Conservation (phyloP, 2,888 invertebrate species). For the Lacanobia oleracea region DNA sequence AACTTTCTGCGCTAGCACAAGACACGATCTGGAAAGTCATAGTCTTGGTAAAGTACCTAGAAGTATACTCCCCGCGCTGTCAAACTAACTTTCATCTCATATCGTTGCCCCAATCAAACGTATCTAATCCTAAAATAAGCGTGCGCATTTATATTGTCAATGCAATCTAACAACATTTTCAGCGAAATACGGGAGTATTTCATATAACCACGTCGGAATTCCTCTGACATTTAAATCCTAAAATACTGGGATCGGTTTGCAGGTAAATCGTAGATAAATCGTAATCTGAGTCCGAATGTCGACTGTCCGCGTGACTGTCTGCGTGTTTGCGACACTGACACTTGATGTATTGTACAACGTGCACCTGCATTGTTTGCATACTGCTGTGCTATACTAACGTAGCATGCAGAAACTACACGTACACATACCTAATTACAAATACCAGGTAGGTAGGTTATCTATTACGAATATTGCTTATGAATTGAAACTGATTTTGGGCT, state of each 20-base stretch:
- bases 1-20: not conserved
- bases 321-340: constrained; percentile 13
- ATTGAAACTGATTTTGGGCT: not conserved
- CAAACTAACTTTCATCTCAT: too few species aligned
- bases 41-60: too few species aligned
- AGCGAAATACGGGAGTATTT: not conserved
- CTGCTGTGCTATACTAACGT: not conserved
- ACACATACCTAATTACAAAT: not conserved
- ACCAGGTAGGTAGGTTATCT: too few species aligned
- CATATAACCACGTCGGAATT: constrained; percentile 14
- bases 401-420: constrained; percentile 5
- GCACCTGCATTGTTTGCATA: constrained; percentile 8
- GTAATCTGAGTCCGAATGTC: constrained; percentile 25
- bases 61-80: not conserved
- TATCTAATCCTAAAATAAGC: too few species aligned
- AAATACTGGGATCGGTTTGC: constrained; percentile 25
- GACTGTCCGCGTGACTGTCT: constrained; percentile 14
- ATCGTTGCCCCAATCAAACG: too few species aligned
- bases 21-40: not conserved
- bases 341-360: constrained; percentile 9
- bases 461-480: not conserved
- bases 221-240: constrained; percentile 21
- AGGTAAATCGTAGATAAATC: constrained; percentile 39
- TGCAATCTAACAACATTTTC: constrained; percentile 2
- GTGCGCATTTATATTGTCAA: too few species aligned